Conservation (phyloP, 2,888 invertebrate species). For the Papilio demoleus region DNA sequence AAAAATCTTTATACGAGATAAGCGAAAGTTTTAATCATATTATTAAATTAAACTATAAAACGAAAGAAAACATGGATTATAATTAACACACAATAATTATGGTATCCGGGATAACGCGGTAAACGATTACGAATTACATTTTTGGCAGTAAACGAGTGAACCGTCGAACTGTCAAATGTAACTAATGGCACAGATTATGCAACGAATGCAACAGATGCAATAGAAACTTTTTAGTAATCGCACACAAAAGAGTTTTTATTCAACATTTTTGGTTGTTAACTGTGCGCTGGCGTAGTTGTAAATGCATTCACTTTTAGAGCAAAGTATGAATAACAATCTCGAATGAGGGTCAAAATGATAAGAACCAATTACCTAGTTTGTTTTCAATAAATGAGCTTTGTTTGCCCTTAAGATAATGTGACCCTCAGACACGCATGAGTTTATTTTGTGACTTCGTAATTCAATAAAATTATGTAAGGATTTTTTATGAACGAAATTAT, state of each 20-base stretch:
- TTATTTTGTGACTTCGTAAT: conserved; percentile 1
- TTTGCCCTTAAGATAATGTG: conserved; percentile 26
- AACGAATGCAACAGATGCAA: background rate
- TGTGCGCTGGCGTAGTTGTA: background rate
- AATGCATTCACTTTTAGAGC: conserved; percentile 34
- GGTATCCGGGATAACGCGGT: background rate
- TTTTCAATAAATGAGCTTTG: conserved; percentile 31
- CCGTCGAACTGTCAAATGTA: conserved; percentile 10
- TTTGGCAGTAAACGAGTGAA: background rate
- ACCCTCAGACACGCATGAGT: background rate
- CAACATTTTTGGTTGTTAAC: conserved; percentile 15
- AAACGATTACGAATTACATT: conserved; percentile 12
- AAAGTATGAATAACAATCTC: conserved; percentile 21
- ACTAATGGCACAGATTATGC: conserved; percentile 20
- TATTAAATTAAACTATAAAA: too few species aligned
- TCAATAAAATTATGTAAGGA: conserved; percentile 8
- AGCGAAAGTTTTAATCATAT: conserved; percentile 23
- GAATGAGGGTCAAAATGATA: conserved; percentile 34
- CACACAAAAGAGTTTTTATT: conserved; percentile 25
- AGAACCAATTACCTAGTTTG: conserved; percentile 29
- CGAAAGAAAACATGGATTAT: background rate
- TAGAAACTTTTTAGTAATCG: conserved; percentile 9
- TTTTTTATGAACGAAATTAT: conserved; percentile 6
- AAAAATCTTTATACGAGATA: background rate
- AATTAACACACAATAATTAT: background rate